phyloP scores from a whole-genome alignment of 2,113 vertebrate genomes.

The Muntiacus muntjak region DNA sequence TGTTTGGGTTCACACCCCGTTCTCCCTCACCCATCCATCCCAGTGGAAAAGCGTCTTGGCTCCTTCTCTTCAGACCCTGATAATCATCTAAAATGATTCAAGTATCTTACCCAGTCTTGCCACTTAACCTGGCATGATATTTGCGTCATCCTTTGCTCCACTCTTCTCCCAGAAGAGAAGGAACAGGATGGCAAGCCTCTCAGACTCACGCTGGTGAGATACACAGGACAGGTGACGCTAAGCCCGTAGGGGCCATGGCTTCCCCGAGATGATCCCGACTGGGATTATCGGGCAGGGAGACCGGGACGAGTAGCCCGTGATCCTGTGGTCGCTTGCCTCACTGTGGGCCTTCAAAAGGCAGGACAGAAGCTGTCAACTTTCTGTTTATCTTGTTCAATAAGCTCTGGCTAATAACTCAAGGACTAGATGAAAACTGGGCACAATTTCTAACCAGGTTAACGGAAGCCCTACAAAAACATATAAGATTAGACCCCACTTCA shows the following conservation, averaged over 20 bases:
- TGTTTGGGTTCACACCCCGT: background rate
- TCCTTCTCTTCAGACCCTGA: background rate
- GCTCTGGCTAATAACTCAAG: background rate
- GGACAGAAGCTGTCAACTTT: rapidly evolving
- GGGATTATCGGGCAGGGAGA: background rate
- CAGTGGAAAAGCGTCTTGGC: rapidly evolving
- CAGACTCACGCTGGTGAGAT: rapidly evolving
- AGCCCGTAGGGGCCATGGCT: rapidly evolving
- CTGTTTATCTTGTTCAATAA: background rate
- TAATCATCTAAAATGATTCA: background rate
- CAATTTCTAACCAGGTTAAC: background rate
- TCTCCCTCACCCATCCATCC: background rate
- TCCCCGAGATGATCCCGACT: background rate
- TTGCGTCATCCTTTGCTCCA: background rate
- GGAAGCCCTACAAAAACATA: background rate
- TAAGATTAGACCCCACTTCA: background rate
- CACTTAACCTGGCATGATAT: background rate
- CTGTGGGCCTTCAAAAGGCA: background rate
- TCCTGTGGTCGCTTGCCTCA: background rate
- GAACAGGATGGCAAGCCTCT: background rate
- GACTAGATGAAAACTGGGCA: background rate
- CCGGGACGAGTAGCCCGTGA: rapidly evolving
- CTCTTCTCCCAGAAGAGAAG: background rate
- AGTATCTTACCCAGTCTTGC: background rate
- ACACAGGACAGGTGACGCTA: rapidly evolving